Conservation (phyloP, 2,888 invertebrate genomes). For the Hydrotaea diabolus region DNA sequence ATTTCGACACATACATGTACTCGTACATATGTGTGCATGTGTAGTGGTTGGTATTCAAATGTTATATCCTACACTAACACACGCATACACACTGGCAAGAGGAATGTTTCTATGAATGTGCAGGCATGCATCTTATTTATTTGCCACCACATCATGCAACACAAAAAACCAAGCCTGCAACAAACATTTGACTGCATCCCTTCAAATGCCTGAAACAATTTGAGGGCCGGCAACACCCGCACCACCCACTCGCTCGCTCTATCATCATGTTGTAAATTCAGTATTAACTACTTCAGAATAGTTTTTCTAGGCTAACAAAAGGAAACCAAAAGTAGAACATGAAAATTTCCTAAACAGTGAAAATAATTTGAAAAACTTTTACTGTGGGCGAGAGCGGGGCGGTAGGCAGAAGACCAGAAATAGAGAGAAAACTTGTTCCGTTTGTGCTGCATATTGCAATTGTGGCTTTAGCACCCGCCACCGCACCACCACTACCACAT, state of each 20-base stretch:
- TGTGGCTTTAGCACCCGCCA: neutral
- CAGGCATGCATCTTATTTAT: constrained; percentile 16
- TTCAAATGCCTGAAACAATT: neutral
- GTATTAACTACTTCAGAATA: constrained; percentile 13
- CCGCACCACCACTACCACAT: neutral
- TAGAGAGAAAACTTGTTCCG: neutral
- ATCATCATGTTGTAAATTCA: neutral
- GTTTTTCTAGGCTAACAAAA: constrained; percentile 16
- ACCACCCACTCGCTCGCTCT: neutral
- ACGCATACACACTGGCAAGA: too few species aligned
- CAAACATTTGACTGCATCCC: neutral
- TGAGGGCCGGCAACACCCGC: too few species aligned
- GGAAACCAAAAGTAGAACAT: neutral
- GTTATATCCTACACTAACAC: too few species aligned
- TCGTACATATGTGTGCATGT: too few species aligned
- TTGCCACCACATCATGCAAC: constrained; percentile 8
- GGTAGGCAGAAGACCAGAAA: too few species aligned
- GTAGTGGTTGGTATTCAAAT: too few species aligned
- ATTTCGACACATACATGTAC: neutral
- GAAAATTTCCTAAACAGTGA: neutral
- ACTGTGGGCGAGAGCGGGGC: too few species aligned
- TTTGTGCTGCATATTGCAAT: neutral
- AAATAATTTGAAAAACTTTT: constrained; percentile 7
- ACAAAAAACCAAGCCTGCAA: neutral
- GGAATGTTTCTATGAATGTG: neutral